Conservation (phyloP, 2,888 invertebrate species). For the Eupithecia centaureata region DNA sequence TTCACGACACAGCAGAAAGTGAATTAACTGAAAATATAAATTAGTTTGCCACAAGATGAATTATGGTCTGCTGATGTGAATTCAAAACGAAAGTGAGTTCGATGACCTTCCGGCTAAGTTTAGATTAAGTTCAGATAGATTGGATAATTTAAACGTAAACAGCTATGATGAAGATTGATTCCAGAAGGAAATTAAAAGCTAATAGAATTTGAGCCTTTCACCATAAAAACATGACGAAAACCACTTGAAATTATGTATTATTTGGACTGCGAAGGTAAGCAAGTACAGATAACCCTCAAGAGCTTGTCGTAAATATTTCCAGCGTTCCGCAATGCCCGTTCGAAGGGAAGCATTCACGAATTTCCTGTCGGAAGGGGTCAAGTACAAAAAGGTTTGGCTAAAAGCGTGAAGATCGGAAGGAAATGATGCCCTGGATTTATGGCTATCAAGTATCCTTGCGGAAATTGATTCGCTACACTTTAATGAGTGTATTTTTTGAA, state of each 20-base stretch:
- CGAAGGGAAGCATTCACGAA: constrained; percentile 42
- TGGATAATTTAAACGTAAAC: constrained; percentile 26
- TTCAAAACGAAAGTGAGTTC: constrained; percentile 43
- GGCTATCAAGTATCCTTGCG: constrained; percentile 23
- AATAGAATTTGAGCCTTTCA: constrained; percentile 24
- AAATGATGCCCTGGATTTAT: constrained; percentile 32
- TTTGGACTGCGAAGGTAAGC: not conserved
- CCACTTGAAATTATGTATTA: not conserved
- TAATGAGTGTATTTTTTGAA: not conserved
- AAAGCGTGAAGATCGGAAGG: constrained; percentile 38
- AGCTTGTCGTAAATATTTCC: constrained; percentile 30
- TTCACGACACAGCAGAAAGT: constrained; percentile 35
- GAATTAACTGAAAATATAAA: constrained; percentile 43
- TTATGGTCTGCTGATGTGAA: constrained; percentile 40
- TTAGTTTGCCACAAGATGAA: constrained; percentile 39
- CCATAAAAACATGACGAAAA: not conserved
- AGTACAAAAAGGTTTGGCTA: constrained; percentile 36
- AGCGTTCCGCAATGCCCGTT: constrained; percentile 30
- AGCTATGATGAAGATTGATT: constrained; percentile 34
- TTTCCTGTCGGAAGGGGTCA: constrained; percentile 46
- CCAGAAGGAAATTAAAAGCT: constrained; percentile 17
- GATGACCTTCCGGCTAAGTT: constrained; percentile 35
- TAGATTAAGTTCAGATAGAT: constrained; percentile 15
- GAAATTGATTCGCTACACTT: constrained; percentile 32
- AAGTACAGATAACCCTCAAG: constrained; percentile 22